Percentiles rank a stretch among this genome's conserved stretches.
phyloP scores from a whole-genome alignment of 2,888 invertebrate species.

The Danaus chrysippus region DNA sequence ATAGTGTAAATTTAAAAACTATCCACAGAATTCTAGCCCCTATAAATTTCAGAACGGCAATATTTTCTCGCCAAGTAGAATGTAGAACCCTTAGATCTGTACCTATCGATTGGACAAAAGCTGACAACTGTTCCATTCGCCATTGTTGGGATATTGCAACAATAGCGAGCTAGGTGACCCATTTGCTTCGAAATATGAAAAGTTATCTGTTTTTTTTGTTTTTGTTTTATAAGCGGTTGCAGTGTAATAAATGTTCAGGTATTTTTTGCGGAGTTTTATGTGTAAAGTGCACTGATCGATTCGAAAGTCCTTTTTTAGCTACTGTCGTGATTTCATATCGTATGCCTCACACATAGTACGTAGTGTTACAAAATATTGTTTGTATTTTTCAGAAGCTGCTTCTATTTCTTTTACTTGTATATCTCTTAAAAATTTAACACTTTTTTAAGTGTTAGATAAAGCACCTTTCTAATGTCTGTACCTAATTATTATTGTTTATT shows the following conservation, averaged over 20 bases:
- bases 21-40: conserved; percentile 9
- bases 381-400: no score
- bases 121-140: conserved; percentile 60
- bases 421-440: no score
- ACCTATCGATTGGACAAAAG: conserved; percentile 62
- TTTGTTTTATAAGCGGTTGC: conserved; percentile 34
- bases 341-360: neutral
- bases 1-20: no score
- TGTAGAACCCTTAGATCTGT: conserved; percentile 58
- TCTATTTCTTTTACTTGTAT: no score
- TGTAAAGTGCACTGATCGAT: conserved; percentile 19
- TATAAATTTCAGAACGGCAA: conserved; percentile 19
- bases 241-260: conserved; percentile 18
- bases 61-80: conserved; percentile 56
- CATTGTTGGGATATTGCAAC: conserved; percentile 54
- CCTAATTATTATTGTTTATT: no score
- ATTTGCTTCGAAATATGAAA: conserved; percentile 48
- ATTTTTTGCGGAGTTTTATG: conserved; percentile 9
- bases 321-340: neutral
- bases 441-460: no score
- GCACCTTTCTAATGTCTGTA: no score
- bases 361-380: no score
- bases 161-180: conserved; percentile 45
- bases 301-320: conserved; percentile 14
- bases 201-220: conserved; percentile 42